phyloP scores from a whole-genome alignment of 1,140 invertebrate species.

The Adoxophyes honmai region DNA sequence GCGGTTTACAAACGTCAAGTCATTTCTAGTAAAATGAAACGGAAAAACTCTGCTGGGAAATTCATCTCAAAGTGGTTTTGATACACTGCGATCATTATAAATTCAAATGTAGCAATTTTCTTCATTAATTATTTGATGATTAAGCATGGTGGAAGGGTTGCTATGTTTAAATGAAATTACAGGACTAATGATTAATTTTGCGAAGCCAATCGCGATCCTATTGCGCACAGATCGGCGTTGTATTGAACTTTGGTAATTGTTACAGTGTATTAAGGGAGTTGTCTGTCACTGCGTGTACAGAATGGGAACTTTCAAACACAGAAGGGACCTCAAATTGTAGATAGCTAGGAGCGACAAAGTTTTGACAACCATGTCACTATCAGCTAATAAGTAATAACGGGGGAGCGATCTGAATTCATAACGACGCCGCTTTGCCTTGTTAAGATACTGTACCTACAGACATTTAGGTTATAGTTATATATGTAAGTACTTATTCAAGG shows the following conservation, averaged over 20 bases:
- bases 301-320: slow-evolving; percentile 50
- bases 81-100: slow-evolving; percentile 5
- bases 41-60: slow-evolving; percentile 3
- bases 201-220: background rate
- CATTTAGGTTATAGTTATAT: too few relatives aligned
- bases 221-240: background rate
- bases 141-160: background rate
- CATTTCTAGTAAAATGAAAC: slow-evolving; percentile 3
- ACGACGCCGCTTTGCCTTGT: slow-evolving; percentile 29
- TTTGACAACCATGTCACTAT: slow-evolving; percentile 65
- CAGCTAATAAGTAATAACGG: slow-evolving; percentile 46
- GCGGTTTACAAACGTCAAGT: too few relatives aligned
- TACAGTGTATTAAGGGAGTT: slow-evolving; percentile 28
- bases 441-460: background rate
- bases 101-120: slow-evolving; percentile 1
- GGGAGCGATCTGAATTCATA: slow-evolving; percentile 49
- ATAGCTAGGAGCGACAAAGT: slow-evolving; percentile 46
- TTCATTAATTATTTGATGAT: background rate
- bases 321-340: slow-evolving; percentile 56
- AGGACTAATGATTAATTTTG: background rate
- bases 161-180: background rate
- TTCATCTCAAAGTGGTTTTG: slow-evolving; percentile 1
- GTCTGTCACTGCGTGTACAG: slow-evolving; percentile 30
- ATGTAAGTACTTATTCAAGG: too few relatives aligned
- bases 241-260: slow-evolving; percentile 16